Percentiles rank a stretch among this genome's conserved stretches.
phyloP scores from a whole-genome alignment of 2,797 vertebrate species.

The Mormyrus hasselquistii region DNA sequence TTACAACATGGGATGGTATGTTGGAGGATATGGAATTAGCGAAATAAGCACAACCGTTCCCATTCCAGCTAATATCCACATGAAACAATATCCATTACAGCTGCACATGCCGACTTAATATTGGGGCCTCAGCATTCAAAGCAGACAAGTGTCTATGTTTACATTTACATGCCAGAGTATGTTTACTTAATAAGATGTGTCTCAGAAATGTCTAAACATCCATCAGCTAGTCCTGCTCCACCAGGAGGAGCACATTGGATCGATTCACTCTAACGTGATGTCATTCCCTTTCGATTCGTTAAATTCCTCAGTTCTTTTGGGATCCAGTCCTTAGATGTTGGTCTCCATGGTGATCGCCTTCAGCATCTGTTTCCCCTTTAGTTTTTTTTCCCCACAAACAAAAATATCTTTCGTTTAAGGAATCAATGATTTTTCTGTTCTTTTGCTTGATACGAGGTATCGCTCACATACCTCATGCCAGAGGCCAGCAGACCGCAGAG shows the following conservation, averaged over 20 bases:
- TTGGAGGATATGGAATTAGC: background rate
- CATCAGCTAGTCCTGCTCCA: background rate
- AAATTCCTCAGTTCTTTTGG: background rate
- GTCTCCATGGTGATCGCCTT: slow-evolving; percentile 19
- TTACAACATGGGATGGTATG: background rate
- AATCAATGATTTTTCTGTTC: background rate
- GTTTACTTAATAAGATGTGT: background rate
- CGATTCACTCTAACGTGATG: background rate
- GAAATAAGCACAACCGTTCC: background rate
- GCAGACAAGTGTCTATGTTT: background rate
- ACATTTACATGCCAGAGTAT: background rate
- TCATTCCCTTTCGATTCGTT: background rate
- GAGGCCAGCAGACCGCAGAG: background rate
- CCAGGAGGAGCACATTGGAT: background rate
- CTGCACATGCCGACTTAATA: background rate
- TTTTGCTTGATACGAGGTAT: background rate
- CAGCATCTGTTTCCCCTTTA: background rate
- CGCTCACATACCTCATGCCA: background rate
- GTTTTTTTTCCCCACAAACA: background rate
- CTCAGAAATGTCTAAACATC: background rate
- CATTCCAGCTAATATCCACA: background rate
- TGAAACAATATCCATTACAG: background rate
- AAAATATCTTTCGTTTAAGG: background rate
- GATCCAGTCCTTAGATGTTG: background rate
- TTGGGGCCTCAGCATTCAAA: background rate